Percentiles rank a stretch among this genome's conserved stretches.
Evolutionary conservation across 1,140 invertebrate species (phyloP).

Genomic region (Lutraria rhynchaena): DNA sequence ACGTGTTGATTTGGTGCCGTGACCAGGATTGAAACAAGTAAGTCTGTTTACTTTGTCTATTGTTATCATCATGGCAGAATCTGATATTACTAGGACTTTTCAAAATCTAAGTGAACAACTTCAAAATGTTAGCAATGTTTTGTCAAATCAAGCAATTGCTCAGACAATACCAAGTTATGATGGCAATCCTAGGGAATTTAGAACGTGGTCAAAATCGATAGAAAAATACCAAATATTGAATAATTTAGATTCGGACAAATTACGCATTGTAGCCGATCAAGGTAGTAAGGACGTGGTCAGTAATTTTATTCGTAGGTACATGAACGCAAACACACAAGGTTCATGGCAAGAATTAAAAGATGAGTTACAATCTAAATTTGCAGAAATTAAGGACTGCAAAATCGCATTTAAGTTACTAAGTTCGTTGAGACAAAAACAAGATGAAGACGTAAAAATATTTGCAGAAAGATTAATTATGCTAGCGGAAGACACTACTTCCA

Average conservation of each 20-base stretch:
- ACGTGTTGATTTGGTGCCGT: too few species aligned
- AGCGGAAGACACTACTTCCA: neutral
- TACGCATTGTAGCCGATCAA: neutral
- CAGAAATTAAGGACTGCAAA: slow-evolving; percentile 2
- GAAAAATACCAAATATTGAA: neutral
- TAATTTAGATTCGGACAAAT: neutral
- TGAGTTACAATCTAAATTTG: slow-evolving; percentile 7
- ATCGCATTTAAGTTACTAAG: slow-evolving; percentile 7
- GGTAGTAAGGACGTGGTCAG: neutral
- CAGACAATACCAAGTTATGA: neutral
- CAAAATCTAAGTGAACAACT: neutral
- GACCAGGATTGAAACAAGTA: too few species aligned
- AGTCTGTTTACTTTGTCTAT: neutral
- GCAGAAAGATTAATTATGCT: neutral
- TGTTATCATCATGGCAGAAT: neutral
- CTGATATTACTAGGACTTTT: neutral
- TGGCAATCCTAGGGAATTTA: slow-evolving; percentile 1
- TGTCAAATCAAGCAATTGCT: neutral
- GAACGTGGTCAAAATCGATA: neutral
- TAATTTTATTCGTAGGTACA: slow-evolving; percentile 8
- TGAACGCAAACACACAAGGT: neutral
- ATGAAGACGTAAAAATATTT: neutral
- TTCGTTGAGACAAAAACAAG: neutral
- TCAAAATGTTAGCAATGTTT: neutral
- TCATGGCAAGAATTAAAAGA: slow-evolving; percentile 13